Percentiles rank a stretch among this genome's conserved stretches.
phyloP scores from a whole-genome alignment of 2,113 vertebrate genomes.

The Tenrec ecaudatus region DNA sequence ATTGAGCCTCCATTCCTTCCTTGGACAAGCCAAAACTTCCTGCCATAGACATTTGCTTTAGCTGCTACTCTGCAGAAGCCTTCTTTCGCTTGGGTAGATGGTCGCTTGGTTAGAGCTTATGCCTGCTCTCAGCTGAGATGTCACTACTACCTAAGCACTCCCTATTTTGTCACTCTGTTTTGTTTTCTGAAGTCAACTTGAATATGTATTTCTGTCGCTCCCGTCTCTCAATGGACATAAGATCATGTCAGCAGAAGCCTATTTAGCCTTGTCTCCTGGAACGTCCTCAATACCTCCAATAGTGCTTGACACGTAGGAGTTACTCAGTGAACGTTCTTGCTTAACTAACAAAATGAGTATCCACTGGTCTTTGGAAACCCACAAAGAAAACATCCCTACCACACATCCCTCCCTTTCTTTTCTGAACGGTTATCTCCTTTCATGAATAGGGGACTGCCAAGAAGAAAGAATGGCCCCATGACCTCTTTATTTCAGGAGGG shows the following conservation, averaged over 20 bases:
- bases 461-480: not conserved
- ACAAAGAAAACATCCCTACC: slow-evolving; percentile 3
- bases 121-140: not conserved
- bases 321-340: not conserved
- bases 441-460: not conserved
- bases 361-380: slow-evolving; percentile 7
- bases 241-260: not conserved
- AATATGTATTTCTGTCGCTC: slow-evolving; percentile 8
- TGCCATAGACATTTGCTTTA: not conserved
- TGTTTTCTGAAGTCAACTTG: not conserved
- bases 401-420: not conserved
- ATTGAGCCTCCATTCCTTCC: not conserved
- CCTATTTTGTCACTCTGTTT: not conserved
- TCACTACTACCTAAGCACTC: not conserved
- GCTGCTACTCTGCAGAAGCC: not conserved
- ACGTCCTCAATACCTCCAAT: not conserved
- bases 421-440: slow-evolving; percentile 23
- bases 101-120: not conserved
- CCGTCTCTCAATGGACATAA: not conserved
- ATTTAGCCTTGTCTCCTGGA: not conserved
- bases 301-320: not conserved
- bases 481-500: not conserved
- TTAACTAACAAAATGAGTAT: not conserved
- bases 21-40: not conserved
- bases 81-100: not conserved